Evolutionary conservation across 2,888 invertebrate species (phyloP).

Genomic region (Drosophila prostipennis): DNA sequence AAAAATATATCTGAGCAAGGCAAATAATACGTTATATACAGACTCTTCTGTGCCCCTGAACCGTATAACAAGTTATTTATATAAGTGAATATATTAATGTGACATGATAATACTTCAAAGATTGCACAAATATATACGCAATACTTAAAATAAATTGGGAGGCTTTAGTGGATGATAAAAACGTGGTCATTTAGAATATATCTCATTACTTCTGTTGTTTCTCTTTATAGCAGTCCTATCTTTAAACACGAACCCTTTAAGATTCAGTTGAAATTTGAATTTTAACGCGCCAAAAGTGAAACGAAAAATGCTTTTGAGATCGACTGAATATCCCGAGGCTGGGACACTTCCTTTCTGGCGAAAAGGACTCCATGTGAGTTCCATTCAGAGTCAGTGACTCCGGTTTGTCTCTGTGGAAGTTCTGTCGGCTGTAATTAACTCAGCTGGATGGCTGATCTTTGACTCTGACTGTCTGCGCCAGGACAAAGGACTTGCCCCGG

Average conservation of each 20-base stretch:
- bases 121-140: too few species aligned
- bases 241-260: not conserved
- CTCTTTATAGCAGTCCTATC: not conserved
- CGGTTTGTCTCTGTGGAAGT: conserved; percentile 54
- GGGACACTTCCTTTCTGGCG: conserved; percentile 34
- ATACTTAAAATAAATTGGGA: too few species aligned
- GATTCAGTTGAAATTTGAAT: conserved; percentile 28
- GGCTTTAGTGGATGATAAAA: too few species aligned
- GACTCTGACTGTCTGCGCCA: conserved; percentile 75
- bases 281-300: conserved; percentile 41
- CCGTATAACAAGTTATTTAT: too few species aligned
- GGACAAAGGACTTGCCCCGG: conserved; percentile 61
- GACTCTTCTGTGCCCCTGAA: too few species aligned
- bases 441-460: conserved; percentile 79
- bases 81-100: too few species aligned
- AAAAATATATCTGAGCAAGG: too few species aligned
- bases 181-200: not conserved
- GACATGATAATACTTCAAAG: too few species aligned
- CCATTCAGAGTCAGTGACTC: conserved; percentile 49
- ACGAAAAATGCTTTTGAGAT: conserved; percentile 15
- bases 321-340: conserved; percentile 38
- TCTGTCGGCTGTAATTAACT: conserved; percentile 76
- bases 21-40: not conserved
- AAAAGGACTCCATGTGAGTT: conserved; percentile 39
- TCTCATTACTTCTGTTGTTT: not conserved